Evolutionary conservation across 2,797 vertebrate genomes (phyloP).

Genomic region (Parauchenoglanis punctatus): DNA sequence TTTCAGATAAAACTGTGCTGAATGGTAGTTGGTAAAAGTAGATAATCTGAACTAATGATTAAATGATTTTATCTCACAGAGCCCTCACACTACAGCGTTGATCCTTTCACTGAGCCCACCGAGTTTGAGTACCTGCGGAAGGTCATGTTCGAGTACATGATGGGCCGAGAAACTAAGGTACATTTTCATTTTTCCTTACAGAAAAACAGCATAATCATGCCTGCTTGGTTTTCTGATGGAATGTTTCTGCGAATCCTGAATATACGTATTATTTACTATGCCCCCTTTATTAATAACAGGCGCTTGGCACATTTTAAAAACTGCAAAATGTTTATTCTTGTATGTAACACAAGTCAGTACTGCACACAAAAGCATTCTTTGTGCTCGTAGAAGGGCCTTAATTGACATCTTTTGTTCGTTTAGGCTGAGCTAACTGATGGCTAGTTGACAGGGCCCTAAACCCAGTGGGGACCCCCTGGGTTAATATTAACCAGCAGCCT

Average conservation of each 20-base stretch:
- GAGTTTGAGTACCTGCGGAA: constrained; percentile 97
- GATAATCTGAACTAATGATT: constrained; percentile 1
- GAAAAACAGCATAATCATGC: background rate
- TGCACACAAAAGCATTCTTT: constrained; percentile 59
- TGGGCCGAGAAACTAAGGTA: constrained; percentile 99
- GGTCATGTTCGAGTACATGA: constrained; percentile 98
- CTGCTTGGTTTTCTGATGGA: background rate
- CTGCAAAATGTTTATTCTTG: constrained; percentile 38
- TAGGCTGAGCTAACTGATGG: constrained; percentile 63
- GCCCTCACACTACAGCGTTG: constrained; percentile 73
- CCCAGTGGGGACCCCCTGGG: constrained; percentile 63
- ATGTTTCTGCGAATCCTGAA: background rate
- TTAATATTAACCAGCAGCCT: constrained; percentile 66
- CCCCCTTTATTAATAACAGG: background rate
- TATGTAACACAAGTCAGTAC: constrained; percentile 12
- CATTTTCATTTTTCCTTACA: constrained; percentile 11
- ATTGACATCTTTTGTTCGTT: constrained; percentile 60
- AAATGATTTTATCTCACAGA: constrained; percentile 69
- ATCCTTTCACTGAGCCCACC: constrained; percentile 83
- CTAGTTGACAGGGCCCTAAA: constrained; percentile 67
- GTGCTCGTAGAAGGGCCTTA: constrained; percentile 52
- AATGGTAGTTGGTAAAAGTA: background rate
- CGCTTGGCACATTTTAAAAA: background rate
- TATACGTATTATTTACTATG: background rate
- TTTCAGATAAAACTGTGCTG: constrained; percentile 20